A percentile compares a stretch with the other conserved stretches of the same genome.
Evolutionary conservation across 2,797 vertebrate genomes (phyloP).

Genomic region (Galago senegalensis): DNA sequence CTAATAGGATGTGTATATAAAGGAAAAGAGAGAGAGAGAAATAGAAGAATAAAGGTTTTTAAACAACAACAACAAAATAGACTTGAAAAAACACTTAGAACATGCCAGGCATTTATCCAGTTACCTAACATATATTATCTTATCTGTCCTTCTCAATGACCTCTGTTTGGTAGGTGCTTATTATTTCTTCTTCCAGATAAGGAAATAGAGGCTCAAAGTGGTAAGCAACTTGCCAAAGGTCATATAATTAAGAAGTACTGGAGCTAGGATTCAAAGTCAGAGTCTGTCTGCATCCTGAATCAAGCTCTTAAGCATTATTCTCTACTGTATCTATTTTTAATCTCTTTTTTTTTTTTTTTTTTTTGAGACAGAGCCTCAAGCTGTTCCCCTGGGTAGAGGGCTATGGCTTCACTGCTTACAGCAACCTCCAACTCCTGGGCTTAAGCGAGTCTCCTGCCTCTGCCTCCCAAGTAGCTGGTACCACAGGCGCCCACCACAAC

Average conservation of each 20-base stretch:
- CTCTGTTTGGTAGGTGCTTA: background rate
- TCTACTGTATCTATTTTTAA: background rate
- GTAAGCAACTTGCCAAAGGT: constrained; percentile 58
- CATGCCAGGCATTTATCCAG: background rate
- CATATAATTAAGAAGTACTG: constrained; percentile 6
- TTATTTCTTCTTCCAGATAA: constrained; percentile 55
- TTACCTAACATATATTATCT: constrained; percentile 46
- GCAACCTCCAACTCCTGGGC: too few species aligned
- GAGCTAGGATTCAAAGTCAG: constrained; percentile 62
- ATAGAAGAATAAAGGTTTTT: too few species aligned
- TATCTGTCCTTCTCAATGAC: constrained; percentile 58
- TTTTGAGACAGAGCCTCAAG: too few species aligned
- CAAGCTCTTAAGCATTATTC: constrained; percentile 30
- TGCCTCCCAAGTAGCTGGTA: too few species aligned
- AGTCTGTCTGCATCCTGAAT: constrained; percentile 45
- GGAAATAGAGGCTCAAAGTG: constrained; percentile 34
- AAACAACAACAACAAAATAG: too few species aligned
- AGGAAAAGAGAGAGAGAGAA: too few species aligned
- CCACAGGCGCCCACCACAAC: too few species aligned
- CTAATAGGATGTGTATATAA: too few species aligned
- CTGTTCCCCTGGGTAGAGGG: too few species aligned
- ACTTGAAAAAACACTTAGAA: background rate
- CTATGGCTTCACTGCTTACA: too few species aligned
- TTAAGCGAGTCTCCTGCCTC: too few species aligned
- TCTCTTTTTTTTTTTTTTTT: too few species aligned